Base-by-base conservation (phyloP, 2,888 invertebrate genomes). In the Synergus laeviventris region DNA sequence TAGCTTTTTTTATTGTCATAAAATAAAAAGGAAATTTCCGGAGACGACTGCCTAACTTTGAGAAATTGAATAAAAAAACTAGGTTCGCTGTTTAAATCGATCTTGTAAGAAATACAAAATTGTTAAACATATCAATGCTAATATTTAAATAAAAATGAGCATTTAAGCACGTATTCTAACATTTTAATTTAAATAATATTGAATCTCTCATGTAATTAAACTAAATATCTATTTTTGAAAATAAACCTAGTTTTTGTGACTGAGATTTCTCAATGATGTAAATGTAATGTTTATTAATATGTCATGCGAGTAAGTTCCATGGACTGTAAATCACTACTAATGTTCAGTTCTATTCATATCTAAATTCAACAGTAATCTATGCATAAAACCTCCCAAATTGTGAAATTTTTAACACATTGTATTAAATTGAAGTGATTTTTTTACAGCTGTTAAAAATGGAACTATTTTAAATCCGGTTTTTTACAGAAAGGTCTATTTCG, bases 251-350 rank as follows among this genome's bases (percentile, higher is more conserved):
- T 70, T 70, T 70, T 54, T 70, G 18, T 31, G 24, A n/a, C 49
- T 54, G n/a, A 70, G 49, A 70, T 70, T n/a, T 70, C 45, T 54
- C 70, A 49, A 45, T 54, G 2, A 49, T 70, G 70, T 70, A 49
- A 70, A 70, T 70, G 70, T 70, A n/a, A 70, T 70, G 31, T 70
- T 70, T 49, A 31, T n/a, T n/a, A n/a, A n/a, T 49, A 49, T 70
- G 49, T 45, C 31, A 18, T 70, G 70, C 49, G 49, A 70, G 49
- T 70, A 24, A 24, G 49, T 70, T 70, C 31, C 31, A 70, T 70
- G 31, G n/a, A 70, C 31, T 31, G 70, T 49, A 36, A 70, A 70
- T 70, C 49, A 70, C 70, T 70, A 31, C 49, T 70, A 31, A 70
- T 70, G 54, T 70, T 70, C 31, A 70, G 36, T 70, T 70, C 36